Evolutionary conservation across 1,140 invertebrate species (phyloP).

Genomic region (Drosophila mojavensis): DNA sequence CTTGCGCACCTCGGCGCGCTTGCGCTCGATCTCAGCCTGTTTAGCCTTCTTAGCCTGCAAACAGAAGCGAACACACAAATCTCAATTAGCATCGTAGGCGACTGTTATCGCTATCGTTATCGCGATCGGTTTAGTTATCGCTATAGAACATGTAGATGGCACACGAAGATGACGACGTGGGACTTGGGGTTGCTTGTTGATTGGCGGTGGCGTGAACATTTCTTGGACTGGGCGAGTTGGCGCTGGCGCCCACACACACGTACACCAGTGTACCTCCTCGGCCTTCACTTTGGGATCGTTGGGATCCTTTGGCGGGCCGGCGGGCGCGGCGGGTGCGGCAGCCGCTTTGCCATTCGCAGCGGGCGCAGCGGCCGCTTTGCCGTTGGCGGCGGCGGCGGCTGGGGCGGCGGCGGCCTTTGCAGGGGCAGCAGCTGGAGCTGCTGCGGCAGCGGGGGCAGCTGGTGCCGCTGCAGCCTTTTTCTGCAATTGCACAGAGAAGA

Average conservation of each 20-base stretch:
- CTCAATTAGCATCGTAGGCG: neutral
- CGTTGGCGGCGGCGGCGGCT: constrained; percentile 46
- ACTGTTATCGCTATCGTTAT: constrained; percentile 8
- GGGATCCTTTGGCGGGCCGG: constrained; percentile 77
- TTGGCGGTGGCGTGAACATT: constrained; percentile 8
- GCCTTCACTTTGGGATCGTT: constrained; percentile 80
- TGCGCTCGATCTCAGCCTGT: constrained; percentile 96
- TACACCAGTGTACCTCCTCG: constrained; percentile 82
- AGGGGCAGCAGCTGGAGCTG: constrained; percentile 45
- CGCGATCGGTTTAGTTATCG: constrained; percentile 10
- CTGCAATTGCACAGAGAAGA: constrained; percentile 45
- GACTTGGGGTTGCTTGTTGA: neutral
- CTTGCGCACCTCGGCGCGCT: constrained; percentile 97
- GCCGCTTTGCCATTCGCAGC: constrained; percentile 54
- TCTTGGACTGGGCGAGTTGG: constrained; percentile 29
- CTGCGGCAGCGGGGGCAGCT: constrained; percentile 43
- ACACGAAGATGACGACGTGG: constrained; percentile 24
- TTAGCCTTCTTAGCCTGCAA: constrained; percentile 95
- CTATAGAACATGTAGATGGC: constrained; percentile 36
- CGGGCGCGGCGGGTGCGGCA: constrained; percentile 64
- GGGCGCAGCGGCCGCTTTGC: constrained; percentile 55
- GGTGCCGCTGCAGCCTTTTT: constrained; percentile 61
- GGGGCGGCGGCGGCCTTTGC: constrained; percentile 30
- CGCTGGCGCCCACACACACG: constrained; percentile 63
- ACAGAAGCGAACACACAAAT: constrained; percentile 15